Evolutionary conservation across 2,888 invertebrate species (phyloP), one percentile per base, ranked within the genome.

Genomic region (Agrotis ipsilon): DNA sequence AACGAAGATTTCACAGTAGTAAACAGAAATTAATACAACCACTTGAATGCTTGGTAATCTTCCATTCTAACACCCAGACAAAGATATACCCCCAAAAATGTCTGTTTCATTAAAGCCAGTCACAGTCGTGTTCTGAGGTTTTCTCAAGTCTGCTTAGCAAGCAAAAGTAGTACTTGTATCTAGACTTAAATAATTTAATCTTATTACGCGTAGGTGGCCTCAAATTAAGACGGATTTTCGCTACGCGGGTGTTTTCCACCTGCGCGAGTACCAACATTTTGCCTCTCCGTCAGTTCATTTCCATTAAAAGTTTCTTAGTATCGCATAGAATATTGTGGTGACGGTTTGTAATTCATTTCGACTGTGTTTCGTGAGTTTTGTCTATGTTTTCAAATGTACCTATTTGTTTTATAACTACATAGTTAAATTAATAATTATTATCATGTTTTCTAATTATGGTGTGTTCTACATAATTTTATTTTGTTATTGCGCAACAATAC

Each of bases 271-370:
- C n/a, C n/a, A n/a, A n/a, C 61, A 39, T 69, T 74, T 80, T 83
- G 82, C 78, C 75, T 82, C 87, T 86, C 80, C 75, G 80, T 86
- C 82, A 80, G 87, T 86, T 86, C 83, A 88, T 90, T 91, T 92
- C 89, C 88, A 91, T 92, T 91, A 90, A 90, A 91, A 92, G 89
- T 92, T 92, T 90, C 87, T 85, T 87, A 88, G 89, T 88, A 90
- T 83, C 81, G 61, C 68, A 61, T 71, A 52, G 21, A 78, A 75
- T 75, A 70, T 70, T 69, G 72, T 57, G 78, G 66, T 68, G 78
- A 80, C 69, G 72, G 75, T 83, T 79, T 65, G 57, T 81, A 81
- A 80, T 86, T 81, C 77, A 82, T 78, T 86, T 75, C 51, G 79
- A 79, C 66, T 75, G 79, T 77, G 68, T 68, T 75, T 68, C 65